Evolutionary conservation across 2,113 vertebrate species (phyloP), one percentile per base, ranked within the genome.

Genomic region (Mustela nigripes): DNA sequence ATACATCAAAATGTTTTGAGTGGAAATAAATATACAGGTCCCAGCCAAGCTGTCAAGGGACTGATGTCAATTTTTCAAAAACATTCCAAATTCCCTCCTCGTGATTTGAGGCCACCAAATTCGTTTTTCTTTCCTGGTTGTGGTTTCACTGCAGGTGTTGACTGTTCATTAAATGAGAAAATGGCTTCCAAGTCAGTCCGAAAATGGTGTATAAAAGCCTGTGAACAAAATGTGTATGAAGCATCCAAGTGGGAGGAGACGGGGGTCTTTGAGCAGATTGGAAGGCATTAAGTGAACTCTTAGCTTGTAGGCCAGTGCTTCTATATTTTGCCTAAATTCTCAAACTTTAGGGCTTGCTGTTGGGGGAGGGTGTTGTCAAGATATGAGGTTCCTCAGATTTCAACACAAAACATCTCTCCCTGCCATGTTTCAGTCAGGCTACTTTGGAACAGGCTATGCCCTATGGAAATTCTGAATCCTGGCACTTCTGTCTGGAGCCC

Each of bases 21-120:
- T 83, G 93, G 58, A 98, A 98, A 98, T 98, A 98, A 98, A 98
- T 81, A 93, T 79, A 71, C 73, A 86, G 86, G 93, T 92, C 94
- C 88, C 82, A 96, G 85, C 0, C 89, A 97, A 60, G 28, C 50
- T 94, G 50, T 91, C 62, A 90, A 69, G 82, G 91, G 58, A 58
- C 90, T 94, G 74, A 79, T 96, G 80, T 80, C 8, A 12, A 92
- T 98, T 65, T 78, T 87, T 87, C 82, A 92, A 76, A 76, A 96
- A 42, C 1, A 18, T 10, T 93, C 73, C 11, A 9, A 67, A 96
- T 95, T 31, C 60, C 73, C 71, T 80, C 96, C 86, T 98, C 76
- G 79, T 2, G 26, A 84, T 96, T 96, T 89, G 95, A 95, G 85
- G 97, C 79, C 12, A 10, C 31, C n/a, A 96, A 80, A 97, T 95